Percentiles rank a stretch among this genome's conserved stretches.
Conservation (phyloP, 2,888 invertebrate species). For the Ametastegia equiseti region DNA sequence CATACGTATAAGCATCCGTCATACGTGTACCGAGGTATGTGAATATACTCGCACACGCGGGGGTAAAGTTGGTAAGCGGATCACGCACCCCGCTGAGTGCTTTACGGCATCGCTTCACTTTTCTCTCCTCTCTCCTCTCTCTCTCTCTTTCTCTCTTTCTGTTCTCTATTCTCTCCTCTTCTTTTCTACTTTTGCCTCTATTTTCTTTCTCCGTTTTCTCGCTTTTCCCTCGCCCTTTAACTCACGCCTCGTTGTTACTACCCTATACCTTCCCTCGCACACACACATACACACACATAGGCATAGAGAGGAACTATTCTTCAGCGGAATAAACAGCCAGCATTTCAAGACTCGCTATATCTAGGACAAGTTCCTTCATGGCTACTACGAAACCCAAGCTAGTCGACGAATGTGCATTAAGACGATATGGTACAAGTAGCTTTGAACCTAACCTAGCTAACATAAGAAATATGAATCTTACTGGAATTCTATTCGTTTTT, state of each 20-base stretch:
- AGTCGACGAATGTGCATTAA: no score
- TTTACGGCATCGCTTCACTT: conserved; percentile 72
- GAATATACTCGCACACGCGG: conserved; percentile 21
- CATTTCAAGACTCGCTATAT: not conserved
- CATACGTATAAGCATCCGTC: not conserved
- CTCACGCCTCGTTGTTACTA: conserved; percentile 43
- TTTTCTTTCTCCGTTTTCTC: no score
- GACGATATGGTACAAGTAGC: no score
- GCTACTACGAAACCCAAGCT: no score
- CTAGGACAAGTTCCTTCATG: not conserved
- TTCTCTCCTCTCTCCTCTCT: conserved; percentile 52
- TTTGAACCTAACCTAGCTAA: no score
- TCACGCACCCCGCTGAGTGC: conserved; percentile 74
- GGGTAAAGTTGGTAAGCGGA: conserved; percentile 72
- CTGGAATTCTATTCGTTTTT: no score
- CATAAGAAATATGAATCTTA: no score
- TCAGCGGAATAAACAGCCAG: not conserved
- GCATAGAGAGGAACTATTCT: no score
- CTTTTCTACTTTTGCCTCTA: conserved; percentile 42
- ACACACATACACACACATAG: not conserved
- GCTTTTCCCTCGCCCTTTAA: conserved; percentile 38
- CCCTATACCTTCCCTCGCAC: no score
- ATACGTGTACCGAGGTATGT: not conserved
- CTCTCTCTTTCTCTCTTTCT: conserved; percentile 53
- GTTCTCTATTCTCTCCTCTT: conserved; percentile 43